Percentiles rank a stretch among this genome's conserved stretches.
phyloP scores from a whole-genome alignment of 2,113 vertebrate species.

The Leiothrix lutea region DNA sequence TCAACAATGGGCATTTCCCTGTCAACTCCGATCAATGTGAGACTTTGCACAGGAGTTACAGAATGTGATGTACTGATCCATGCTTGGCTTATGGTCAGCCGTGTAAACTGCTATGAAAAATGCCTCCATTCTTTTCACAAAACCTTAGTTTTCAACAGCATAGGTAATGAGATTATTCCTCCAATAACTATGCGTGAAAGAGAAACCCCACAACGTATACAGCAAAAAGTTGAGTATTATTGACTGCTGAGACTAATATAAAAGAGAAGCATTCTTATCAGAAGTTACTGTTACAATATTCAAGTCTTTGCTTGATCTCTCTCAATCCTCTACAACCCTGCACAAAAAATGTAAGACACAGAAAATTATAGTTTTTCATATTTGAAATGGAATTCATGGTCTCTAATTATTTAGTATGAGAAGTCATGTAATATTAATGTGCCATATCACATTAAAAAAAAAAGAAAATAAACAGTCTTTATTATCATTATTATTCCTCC shows the following conservation, averaged over 20 bases:
- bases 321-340: not conserved
- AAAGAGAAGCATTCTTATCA: not conserved
- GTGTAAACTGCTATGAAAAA: not conserved
- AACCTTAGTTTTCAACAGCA: not conserved
- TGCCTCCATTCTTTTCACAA: not conserved
- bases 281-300: not conserved
- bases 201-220: not conserved
- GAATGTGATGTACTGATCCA: not conserved
- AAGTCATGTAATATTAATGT: not conserved
- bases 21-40: not conserved
- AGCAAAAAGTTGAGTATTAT: not conserved
- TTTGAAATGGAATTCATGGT: not conserved
- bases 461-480: not conserved
- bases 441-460: not conserved
- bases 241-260: not conserved
- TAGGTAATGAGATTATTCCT: not conserved
- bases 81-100: not conserved
- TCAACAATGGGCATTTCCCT: constrained; percentile 50
- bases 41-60: not conserved
- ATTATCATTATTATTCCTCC: not conserved
- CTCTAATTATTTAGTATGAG: not conserved
- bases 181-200: not conserved
- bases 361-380: not conserved
- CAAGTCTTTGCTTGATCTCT: not conserved
- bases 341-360: not conserved